phyloP scores from a whole-genome alignment of 2,113 vertebrate genomes.

The Phalacrocorax aristotelis region DNA sequence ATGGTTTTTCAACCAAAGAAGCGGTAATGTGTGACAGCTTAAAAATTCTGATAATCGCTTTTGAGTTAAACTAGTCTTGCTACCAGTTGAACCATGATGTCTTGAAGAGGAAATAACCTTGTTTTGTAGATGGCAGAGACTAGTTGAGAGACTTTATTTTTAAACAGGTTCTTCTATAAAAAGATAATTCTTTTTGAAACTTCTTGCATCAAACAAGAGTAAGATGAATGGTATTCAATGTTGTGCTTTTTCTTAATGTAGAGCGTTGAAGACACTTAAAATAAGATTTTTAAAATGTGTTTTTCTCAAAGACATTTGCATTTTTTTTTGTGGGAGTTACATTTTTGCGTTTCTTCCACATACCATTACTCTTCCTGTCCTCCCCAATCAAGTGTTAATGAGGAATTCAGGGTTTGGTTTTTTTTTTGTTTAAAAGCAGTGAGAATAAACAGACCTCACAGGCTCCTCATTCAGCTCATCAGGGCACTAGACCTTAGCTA shows the following conservation, averaged over 20 bases:
- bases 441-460: conserved; percentile 51
- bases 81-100: not conserved
- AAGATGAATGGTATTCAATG: not conserved
- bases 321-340: not conserved
- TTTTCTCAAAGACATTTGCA: not conserved
- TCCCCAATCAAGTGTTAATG: conserved; percentile 22
- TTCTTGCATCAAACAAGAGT: not conserved
- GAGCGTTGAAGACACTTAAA: not conserved
- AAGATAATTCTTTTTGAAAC: not conserved
- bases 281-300: accelerated
- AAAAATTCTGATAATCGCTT: not conserved
- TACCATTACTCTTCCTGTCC: not conserved
- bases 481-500: conserved; percentile 24
- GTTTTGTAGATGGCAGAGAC: not conserved
- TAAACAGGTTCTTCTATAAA: not conserved
- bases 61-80: not conserved
- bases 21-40: not conserved
- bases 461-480: conserved; percentile 47
- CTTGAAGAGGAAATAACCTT: not conserved
- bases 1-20: not conserved
- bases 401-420: not conserved
- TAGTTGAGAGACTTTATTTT: not conserved
- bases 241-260: not conserved
- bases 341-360: not conserved
- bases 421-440: not conserved